Conservation (phyloP, 2,888 invertebrate species). For the Philhelius pedissequus region DNA sequence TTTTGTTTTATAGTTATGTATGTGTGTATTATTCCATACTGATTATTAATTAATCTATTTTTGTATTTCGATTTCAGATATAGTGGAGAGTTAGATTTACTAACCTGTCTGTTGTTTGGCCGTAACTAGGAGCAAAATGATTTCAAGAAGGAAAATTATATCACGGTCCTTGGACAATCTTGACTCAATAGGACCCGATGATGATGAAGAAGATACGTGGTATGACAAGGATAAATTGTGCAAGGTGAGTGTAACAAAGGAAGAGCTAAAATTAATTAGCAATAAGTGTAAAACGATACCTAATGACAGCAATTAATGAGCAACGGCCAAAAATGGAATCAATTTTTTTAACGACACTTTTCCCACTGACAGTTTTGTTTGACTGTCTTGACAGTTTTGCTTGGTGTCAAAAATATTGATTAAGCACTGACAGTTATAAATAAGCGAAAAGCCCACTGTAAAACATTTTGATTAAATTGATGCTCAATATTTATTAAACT, state of each 20-base stretch:
- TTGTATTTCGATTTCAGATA: constrained; percentile 43
- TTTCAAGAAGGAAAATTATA: constrained; percentile 92
- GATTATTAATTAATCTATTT: constrained; percentile 54
- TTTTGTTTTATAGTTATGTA: not conserved
- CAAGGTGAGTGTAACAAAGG: constrained; percentile 83
- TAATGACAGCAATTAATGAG: constrained; percentile 46
- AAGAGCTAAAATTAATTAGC: constrained; percentile 12
- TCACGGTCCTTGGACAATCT: constrained; percentile 95
- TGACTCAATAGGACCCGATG: constrained; percentile 86
- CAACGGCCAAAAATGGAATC: no score
- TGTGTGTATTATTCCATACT: not conserved
- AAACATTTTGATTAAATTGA: not conserved
- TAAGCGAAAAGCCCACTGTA: not conserved
- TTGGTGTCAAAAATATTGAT: not conserved
- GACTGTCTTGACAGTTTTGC: not conserved
- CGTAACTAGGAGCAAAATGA: constrained; percentile 80
- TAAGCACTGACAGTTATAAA: not conserved
- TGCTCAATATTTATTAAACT: not conserved
- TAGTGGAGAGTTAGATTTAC: constrained; percentile 27
- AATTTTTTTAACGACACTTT: not conserved
- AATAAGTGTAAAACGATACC: not conserved
- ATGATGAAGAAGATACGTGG: constrained; percentile 93
- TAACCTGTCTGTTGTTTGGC: constrained; percentile 6
- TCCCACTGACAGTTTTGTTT: not conserved
- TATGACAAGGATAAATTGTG: constrained; percentile 94